These are phyloP conservation scores for Bellardia bayeri DNA, from an alignment of 2,888 invertebrate genomes.

Conservation along the genomic window DNA sequence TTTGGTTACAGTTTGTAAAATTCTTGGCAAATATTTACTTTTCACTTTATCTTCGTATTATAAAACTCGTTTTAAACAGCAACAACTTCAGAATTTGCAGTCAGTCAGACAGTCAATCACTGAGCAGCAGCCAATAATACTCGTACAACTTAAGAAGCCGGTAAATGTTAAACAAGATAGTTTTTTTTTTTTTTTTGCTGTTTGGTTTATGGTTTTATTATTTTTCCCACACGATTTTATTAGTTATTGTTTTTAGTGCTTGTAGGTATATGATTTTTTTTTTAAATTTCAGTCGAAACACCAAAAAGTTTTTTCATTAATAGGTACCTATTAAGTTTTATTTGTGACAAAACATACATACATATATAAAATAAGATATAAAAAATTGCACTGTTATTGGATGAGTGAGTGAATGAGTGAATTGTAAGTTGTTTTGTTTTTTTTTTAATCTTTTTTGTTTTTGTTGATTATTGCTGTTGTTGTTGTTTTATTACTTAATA, in stretches of 20 bases:
- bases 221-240: constrained; percentile 39
- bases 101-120: neutral
- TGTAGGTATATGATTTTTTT: neutral
- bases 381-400: constrained; percentile 42
- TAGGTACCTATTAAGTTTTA: neutral
- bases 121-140: neutral
- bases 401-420: neutral
- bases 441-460: neutral
- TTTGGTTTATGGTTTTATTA: constrained; percentile 4
- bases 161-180: constrained; percentile 41
- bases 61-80: constrained; percentile 11
- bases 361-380: constrained; percentile 2
- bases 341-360: constrained; percentile 18
- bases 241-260: neutral
- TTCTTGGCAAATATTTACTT: constrained; percentile 34
- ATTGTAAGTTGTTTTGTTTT: constrained; percentile 1
- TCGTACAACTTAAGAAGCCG: constrained; percentile 39
- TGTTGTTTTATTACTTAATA: constrained; percentile 33
- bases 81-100: neutral
- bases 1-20: constrained; percentile 33
- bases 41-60: neutral
- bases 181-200: neutral
- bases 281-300: neutral
- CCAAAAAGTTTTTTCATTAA: neutral
- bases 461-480: neutral